These are phyloP conservation scores for Lamprologus lemairii DNA, from an alignment of 2,113 vertebrate genomes.

Conservation along the genomic window DNA sequence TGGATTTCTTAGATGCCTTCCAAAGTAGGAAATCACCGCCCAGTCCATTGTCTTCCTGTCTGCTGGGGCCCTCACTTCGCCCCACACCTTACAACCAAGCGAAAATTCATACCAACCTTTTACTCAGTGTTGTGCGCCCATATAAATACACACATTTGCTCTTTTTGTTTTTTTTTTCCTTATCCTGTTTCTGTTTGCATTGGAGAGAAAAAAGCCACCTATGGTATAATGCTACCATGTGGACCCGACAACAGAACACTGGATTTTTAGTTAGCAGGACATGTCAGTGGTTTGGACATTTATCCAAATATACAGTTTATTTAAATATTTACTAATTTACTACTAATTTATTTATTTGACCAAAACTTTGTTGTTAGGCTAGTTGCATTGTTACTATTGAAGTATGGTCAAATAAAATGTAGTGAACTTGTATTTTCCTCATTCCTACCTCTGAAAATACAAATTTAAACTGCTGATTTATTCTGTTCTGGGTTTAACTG, in stretches of 20 bases:
- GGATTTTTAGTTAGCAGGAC: background rate
- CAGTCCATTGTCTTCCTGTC: background rate
- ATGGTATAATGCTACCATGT: slow-evolving; percentile 20
- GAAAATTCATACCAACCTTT: background rate
- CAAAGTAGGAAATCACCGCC: slow-evolving; percentile 26
- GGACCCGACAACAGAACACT: background rate
- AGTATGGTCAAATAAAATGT: background rate
- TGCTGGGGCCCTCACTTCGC: background rate
- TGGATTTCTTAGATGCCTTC: slow-evolving; percentile 13
- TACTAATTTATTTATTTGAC: background rate
- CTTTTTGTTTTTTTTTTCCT: background rate
- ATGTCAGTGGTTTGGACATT: background rate
- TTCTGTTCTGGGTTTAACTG: background rate
- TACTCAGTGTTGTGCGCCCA: slow-evolving; percentile 2
- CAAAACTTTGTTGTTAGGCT: background rate
- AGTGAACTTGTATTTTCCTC: background rate
- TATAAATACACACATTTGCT: background rate
- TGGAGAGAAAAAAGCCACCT: background rate
- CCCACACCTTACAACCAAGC: slow-evolving; percentile 1
- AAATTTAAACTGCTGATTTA: background rate
- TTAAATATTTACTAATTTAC: background rate
- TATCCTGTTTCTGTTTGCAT: background rate
- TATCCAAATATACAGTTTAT: background rate
- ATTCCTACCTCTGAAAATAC: background rate
- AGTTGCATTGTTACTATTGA: background rate